A percentile compares a stretch with the other conserved stretches of the same genome.
Conservation (phyloP, 2,113 vertebrate species). For the Bombycilla garrulus region DNA sequence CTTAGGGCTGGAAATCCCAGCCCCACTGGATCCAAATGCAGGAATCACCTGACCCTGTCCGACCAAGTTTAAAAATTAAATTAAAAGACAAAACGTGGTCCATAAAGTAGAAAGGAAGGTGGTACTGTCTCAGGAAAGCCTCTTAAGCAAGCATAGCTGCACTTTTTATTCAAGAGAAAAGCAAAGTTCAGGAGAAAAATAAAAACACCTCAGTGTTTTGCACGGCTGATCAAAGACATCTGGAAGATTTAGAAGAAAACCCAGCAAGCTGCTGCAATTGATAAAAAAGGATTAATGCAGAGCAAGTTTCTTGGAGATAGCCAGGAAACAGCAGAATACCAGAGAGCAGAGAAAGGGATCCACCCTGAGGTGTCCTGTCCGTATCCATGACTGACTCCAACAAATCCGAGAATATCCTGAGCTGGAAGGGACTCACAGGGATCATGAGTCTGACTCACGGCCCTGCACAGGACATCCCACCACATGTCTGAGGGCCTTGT, state of each 20-base stretch:
- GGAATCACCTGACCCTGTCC: not conserved
- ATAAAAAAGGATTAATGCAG: not conserved
- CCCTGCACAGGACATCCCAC: not conserved
- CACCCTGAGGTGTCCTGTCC: not conserved
- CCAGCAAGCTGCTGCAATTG: not conserved
- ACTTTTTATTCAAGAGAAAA: conserved; percentile 6
- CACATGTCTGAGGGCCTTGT: not conserved
- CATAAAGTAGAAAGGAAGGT: not conserved
- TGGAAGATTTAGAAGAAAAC: not conserved
- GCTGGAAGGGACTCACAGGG: not conserved
- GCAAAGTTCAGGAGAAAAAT: not conserved
- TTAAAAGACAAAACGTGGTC: not conserved
- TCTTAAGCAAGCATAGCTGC: not conserved
- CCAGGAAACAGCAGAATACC: not conserved
- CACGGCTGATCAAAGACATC: not conserved
- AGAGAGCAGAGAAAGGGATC: not conserved
- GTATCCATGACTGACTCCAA: not conserved
- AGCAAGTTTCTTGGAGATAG: not conserved
- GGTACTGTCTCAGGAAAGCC: not conserved
- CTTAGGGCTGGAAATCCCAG: not conserved
- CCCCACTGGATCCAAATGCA: not conserved
- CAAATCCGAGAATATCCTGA: not conserved
- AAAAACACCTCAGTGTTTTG: not conserved
- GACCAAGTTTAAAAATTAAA: not conserved
- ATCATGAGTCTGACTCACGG: not conserved